Percentiles rank a stretch among this genome's conserved stretches.
Conservation (phyloP, 2,797 vertebrate species). For the Lithobates sylvaticus region DNA sequence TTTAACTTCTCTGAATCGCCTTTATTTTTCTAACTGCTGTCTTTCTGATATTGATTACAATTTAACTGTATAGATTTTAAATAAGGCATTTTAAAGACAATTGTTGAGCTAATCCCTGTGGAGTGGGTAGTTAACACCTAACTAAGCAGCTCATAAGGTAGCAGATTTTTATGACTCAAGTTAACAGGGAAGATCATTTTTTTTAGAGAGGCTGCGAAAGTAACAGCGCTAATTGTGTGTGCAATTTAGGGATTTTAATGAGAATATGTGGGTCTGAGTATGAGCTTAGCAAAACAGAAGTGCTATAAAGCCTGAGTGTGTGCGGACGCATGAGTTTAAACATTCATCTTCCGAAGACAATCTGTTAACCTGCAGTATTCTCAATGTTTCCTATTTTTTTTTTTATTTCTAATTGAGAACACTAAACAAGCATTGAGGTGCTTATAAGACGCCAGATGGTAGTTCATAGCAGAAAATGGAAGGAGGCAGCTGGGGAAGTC, state of each 20-base stretch:
- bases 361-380: constrained; percentile 67
- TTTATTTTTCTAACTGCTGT: constrained; percentile 4
- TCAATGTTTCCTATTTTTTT: constrained; percentile 74
- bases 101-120: constrained; percentile 55
- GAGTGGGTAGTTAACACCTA: constrained; percentile 38
- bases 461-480: constrained; percentile 86
- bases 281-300: not conserved
- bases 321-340: constrained; percentile 44
- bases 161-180: constrained; percentile 26
- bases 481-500: constrained; percentile 87
- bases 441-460: constrained; percentile 91
- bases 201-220: not conserved
- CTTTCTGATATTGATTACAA: constrained; percentile 57
- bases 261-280: not conserved
- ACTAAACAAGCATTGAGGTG: constrained; percentile 87
- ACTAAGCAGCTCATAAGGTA: constrained; percentile 53
- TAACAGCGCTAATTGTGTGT: constrained; percentile 12
- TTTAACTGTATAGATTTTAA: constrained; percentile 56
- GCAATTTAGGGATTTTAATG: constrained; percentile 8
- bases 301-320: constrained; percentile 14
- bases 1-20: not conserved
- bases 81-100: constrained; percentile 49
- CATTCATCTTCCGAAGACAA: constrained; percentile 61
- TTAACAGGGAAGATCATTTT: constrained; percentile 8
- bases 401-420: constrained; percentile 76